phyloP scores from a whole-genome alignment of 2,113 vertebrate species.

The Vimba vimba region DNA sequence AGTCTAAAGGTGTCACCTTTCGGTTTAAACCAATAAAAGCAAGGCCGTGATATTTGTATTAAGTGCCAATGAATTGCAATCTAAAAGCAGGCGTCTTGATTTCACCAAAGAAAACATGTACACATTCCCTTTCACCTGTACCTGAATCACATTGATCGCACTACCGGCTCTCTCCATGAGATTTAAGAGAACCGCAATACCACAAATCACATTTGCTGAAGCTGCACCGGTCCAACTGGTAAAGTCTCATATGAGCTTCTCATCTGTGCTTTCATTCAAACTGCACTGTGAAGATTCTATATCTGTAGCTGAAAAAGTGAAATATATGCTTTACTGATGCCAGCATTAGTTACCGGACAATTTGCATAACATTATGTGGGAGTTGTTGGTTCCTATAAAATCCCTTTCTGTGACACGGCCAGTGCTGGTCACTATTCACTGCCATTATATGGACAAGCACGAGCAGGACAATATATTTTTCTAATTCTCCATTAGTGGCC shows the following conservation, averaged over 20 bases:
- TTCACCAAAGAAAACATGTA: conserved; percentile 62
- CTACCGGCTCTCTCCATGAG: conserved; percentile 52
- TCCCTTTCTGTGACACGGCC: not conserved
- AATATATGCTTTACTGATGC: no score
- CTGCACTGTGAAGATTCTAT: conserved; percentile 48
- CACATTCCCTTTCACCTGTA: conserved; percentile 64
- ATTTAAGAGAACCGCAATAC: conserved; percentile 60
- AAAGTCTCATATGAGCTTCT: conserved; percentile 66
- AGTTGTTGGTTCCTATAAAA: not conserved
- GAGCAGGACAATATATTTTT: no score
- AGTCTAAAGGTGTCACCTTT: conserved; percentile 26
- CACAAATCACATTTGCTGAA: conserved; percentile 61
- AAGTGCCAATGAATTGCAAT: conserved; percentile 44
- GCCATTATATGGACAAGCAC: no score
- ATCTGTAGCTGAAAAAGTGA: not conserved
- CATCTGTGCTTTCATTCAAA: conserved; percentile 65
- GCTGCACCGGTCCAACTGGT: conserved; percentile 40
- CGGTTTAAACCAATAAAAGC: conserved; percentile 23
- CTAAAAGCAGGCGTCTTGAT: conserved; percentile 44
- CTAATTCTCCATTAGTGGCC: no score
- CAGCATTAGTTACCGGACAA: no score
- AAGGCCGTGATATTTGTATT: conserved; percentile 19
- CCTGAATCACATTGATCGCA: conserved; percentile 58
- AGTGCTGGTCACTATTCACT: no score
- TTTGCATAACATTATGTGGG: not conserved